Conservation (phyloP, 2,113 vertebrate species). For the Tympanuchus pallidicinctus region DNA sequence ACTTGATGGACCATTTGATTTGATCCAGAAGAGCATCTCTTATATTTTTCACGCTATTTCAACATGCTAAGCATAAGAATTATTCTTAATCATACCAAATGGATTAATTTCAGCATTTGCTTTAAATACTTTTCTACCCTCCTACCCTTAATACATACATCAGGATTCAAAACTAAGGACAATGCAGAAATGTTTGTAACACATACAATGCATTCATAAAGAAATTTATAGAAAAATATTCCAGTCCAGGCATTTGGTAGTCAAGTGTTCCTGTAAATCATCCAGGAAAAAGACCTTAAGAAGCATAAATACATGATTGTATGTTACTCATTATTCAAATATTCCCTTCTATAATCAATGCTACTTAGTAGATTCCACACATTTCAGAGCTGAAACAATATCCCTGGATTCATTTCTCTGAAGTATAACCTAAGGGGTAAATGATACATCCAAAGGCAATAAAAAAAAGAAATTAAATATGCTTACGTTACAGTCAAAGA, state of each 20-base stretch:
- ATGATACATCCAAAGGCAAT: not conserved
- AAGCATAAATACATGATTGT: not conserved
- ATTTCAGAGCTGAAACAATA: not conserved
- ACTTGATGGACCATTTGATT: not conserved
- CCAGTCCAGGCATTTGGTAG: not conserved
- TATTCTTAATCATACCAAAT: not conserved
- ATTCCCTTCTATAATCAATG: not conserved
- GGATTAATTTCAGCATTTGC: not conserved
- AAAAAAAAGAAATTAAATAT: not conserved
- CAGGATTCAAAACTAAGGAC: not conserved
- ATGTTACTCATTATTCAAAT: not conserved
- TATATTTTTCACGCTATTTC: not conserved
- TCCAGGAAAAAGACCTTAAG: not conserved
- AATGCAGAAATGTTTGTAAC: not conserved
- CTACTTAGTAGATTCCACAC: not conserved
- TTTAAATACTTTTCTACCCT: not conserved
- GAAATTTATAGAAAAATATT: not conserved
- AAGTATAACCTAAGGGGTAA: not conserved
- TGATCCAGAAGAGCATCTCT: not conserved
- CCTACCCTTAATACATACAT: not conserved
- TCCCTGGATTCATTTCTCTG: not conserved
- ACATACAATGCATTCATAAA: not conserved
- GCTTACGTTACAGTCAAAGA: not conserved
- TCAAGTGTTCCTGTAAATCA: not conserved
- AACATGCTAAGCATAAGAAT: not conserved